Evolutionary conservation across 92 coral and sea anemone species (phyloP).

Genomic region (Zoanthus sociatus): DNA sequence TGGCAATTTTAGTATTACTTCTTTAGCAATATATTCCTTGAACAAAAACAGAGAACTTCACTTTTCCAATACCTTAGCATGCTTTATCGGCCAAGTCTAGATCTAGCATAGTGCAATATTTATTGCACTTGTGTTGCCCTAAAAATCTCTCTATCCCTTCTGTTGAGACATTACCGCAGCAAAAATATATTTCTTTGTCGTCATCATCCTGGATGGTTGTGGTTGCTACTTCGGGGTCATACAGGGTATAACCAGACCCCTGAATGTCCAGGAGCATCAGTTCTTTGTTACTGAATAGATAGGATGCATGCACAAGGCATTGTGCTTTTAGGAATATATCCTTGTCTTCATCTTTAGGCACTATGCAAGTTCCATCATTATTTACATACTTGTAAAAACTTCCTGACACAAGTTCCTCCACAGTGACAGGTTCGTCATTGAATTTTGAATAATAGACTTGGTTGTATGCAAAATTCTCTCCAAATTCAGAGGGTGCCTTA

Average conservation of each 20-base stretch:
- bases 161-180: constrained; percentile 26
- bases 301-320: constrained; percentile 22
- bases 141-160: constrained; percentile 22
- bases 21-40: background rate
- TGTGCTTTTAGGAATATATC: constrained; percentile 21
- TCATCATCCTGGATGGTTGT: constrained; percentile 17
- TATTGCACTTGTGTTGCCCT: constrained; percentile 6
- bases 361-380: constrained; percentile 48
- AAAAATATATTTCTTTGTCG: background rate
- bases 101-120: background rate
- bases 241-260: constrained; percentile 24
- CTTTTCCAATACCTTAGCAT: background rate
- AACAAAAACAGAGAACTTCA: background rate
- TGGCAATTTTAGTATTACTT: background rate
- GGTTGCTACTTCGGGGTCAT: constrained; percentile 40
- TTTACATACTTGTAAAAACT: constrained; percentile 37
- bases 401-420: constrained; percentile 53
- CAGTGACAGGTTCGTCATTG: constrained; percentile 49
- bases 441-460: constrained; percentile 28
- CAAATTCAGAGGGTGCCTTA: constrained; percentile 23
- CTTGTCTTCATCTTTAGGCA: constrained; percentile 22
- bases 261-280: constrained; percentile 34
- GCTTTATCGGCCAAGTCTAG: background rate
- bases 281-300: background rate
- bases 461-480: constrained; percentile 41